Conservation (phyloP, 1,140 invertebrate genomes). For the Gonatopus flavifemur region DNA sequence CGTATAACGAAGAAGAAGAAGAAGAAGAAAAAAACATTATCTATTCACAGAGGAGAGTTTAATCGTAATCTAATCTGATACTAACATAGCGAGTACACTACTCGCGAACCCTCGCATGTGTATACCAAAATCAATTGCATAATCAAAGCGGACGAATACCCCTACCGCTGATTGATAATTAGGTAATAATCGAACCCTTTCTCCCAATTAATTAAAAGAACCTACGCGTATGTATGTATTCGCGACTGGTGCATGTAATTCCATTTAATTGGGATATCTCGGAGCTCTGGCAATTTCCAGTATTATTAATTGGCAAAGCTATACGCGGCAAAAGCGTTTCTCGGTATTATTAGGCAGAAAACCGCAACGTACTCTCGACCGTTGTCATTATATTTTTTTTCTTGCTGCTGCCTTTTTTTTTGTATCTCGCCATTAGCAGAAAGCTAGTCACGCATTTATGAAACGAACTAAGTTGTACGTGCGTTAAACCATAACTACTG, state of each 20-base stretch:
- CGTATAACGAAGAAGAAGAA: too few species aligned
- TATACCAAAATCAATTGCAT: too few species aligned
- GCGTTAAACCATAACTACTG: too few species aligned
- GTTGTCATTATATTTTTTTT: not conserved
- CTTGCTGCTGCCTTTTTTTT: constrained; percentile 9
- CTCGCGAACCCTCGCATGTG: too few species aligned
- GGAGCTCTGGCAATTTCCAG: constrained; percentile 12
- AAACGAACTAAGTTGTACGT: constrained; percentile 15
- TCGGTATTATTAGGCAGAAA: constrained; percentile 25
- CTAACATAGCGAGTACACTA: too few species aligned
- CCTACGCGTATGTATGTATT: not conserved
- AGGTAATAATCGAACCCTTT: constrained; percentile 11
- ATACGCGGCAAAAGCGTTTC: constrained; percentile 14
- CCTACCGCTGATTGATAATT: too few species aligned
- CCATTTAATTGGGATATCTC: constrained; percentile 24
- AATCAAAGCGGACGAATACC: too few species aligned
- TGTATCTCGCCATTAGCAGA: constrained; percentile 18
- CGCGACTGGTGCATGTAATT: constrained; percentile 7
- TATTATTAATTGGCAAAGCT: constrained; percentile 27
- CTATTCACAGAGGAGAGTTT: too few species aligned
- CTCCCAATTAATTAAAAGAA: constrained; percentile 22
- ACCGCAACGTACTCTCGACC: not conserved
- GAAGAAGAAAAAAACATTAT: too few species aligned
- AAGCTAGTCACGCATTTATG: constrained; percentile 30
- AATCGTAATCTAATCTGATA: too few species aligned